Conservation (phyloP, 2,797 vertebrate genomes). For the Muraenolepis orangiensis region DNA sequence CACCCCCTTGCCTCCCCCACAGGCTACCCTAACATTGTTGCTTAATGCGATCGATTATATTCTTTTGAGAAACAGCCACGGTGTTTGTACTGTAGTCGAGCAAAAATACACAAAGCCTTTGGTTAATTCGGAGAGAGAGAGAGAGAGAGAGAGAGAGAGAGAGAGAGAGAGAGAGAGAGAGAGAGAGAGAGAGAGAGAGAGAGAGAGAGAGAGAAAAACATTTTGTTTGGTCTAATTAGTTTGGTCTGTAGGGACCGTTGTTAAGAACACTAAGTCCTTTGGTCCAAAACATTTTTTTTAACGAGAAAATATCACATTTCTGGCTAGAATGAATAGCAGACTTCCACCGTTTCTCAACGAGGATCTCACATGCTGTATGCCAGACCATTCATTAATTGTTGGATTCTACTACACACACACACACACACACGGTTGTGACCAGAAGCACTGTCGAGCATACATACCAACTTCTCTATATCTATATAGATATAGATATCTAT, state of each 20-base stretch:
- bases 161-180: background rate
- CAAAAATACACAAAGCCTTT: slow-evolving; percentile 41
- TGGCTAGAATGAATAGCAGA: background rate
- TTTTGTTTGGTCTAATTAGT: slow-evolving; percentile 51
- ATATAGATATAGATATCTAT: too few relatives aligned
- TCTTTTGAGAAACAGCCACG: slow-evolving; percentile 17
- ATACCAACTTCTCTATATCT: background rate
- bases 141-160: background rate
- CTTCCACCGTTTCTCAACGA: background rate
- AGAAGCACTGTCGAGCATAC: background rate
- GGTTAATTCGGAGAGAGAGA: slow-evolving; percentile 5
- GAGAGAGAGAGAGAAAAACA: too few relatives aligned
- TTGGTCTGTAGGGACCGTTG: slow-evolving; percentile 28
- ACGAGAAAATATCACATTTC: background rate
- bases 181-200: background rate
- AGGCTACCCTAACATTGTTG: slow-evolving; percentile 36
- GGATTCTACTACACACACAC: too few relatives aligned
- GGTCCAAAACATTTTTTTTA: background rate
- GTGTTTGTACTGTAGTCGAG: slow-evolving; percentile 31
- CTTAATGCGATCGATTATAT: slow-evolving; percentile 44
- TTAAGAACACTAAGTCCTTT: background rate
- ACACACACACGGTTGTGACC: background rate
- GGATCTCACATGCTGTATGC: background rate
- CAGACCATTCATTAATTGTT: background rate
- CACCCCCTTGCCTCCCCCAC: too few relatives aligned